A percentile compares a stretch with the other conserved stretches of the same genome.
Conservation (phyloP, 1,140 invertebrate species). For the Wiebesia pumilae region DNA sequence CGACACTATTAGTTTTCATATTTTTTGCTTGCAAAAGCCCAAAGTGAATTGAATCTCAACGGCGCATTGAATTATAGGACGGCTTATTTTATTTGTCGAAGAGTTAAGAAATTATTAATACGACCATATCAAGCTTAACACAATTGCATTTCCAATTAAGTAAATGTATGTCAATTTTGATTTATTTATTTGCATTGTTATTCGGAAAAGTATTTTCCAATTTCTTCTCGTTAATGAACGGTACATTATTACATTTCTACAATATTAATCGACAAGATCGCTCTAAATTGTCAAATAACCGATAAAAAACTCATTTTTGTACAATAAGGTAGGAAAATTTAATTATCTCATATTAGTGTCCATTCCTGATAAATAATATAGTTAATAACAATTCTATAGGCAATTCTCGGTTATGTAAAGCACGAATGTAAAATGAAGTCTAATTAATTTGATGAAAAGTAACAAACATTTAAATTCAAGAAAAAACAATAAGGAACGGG, state of each 20-base stretch:
- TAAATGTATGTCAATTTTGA: neutral
- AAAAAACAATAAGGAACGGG: constrained; percentile 24
- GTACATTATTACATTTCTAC: no score
- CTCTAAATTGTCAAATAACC: neutral
- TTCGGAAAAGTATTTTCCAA: neutral
- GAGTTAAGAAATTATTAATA: neutral
- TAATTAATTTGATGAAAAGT: neutral
- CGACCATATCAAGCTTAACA: neutral
- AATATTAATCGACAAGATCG: no score
- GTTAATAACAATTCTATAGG: no score
- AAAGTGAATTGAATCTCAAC: neutral
- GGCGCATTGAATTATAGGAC: neutral
- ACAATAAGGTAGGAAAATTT: no score
- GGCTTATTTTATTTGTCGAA: no score
- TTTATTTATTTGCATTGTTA: neutral
- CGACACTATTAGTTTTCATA: neutral
- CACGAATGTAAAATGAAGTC: neutral
- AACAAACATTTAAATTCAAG: constrained; percentile 13
- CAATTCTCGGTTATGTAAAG: no score
- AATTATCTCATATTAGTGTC: no score
- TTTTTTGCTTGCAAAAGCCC: neutral
- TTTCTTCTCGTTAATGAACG: neutral
- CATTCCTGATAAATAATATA: no score
- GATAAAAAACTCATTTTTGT: neutral
- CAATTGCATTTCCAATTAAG: neutral